Conservation (phyloP, 2,797 vertebrate species). For the Schizothorax lantsangensis region DNA sequence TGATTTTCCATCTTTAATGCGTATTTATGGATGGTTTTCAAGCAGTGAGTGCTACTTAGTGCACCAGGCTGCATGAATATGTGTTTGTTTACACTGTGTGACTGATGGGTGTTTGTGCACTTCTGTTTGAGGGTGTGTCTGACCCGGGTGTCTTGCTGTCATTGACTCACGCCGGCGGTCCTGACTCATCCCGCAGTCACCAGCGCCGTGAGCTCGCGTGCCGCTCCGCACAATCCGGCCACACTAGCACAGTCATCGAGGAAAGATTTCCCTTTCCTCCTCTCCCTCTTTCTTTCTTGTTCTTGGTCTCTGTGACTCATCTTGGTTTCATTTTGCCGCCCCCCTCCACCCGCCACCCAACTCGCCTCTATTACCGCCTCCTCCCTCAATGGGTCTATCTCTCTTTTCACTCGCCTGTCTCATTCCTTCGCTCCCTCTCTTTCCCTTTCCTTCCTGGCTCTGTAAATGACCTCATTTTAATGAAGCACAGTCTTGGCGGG, state of each 20-base stretch:
- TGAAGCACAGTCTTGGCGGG: conserved; percentile 68
- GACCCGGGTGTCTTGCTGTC: conserved; percentile 22
- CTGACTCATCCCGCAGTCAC: conserved; percentile 67
- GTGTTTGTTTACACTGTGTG: conserved; percentile 30
- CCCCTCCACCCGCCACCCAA: conserved; percentile 57
- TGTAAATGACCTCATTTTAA: conserved; percentile 74
- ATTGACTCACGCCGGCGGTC: conserved; percentile 50
- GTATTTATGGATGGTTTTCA: conserved; percentile 19
- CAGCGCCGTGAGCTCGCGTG: conserved; percentile 55
- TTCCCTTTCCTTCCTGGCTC: conserved; percentile 60
- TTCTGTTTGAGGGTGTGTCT: conserved; percentile 58
- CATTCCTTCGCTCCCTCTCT: conserved; percentile 35
- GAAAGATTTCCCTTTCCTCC: conserved; percentile 62
- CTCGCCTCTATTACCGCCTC: conserved; percentile 25
- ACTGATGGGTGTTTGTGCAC: conserved; percentile 34
- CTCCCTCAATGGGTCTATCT: conserved; percentile 23
- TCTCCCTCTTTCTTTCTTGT: conserved; percentile 37
- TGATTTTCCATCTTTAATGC: background rate
- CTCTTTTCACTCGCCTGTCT: conserved; percentile 24
- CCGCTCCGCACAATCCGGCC: conserved; percentile 47
- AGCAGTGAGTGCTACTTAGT: background rate
- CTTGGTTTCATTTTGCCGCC: conserved; percentile 63
- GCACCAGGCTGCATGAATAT: background rate
- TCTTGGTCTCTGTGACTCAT: conserved; percentile 63
- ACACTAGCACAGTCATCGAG: conserved; percentile 66